Evolutionary conservation across 2,113 vertebrate species (phyloP), one percentile per base, ranked within the genome.

Genomic region (Pycnonotus jocosus): DNA sequence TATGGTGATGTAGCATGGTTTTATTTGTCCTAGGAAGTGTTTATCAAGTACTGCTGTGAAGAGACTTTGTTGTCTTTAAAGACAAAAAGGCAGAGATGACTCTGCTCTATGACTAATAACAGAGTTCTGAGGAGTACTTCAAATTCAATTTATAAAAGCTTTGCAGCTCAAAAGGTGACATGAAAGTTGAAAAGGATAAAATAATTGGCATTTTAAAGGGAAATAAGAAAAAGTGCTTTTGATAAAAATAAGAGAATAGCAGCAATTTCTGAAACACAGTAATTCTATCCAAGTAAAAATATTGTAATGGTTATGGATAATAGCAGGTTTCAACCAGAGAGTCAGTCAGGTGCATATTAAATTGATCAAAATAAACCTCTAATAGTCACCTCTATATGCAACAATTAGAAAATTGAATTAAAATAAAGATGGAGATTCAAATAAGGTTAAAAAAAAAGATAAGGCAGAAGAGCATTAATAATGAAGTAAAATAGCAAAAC

Each of bases 171-270:
- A 94, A 95, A 88, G 90, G 90, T 95, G 90, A 83, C 74, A 77
- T 83, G 40, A 86, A 93, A 94, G 81, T 94, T 92, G 88, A 92
- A 96, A 95, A 86, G 57, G 47, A 96, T 91, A 57, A 93, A 94
- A 95, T 78, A 76, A 79, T 12, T 15, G n/a, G 13, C 38, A 84
- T 88, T 92, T 93, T 74, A 91, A 93, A 91, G 61, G n/a, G 60
- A 86, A 93, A 71, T 81, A 78, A 57, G 57, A 88, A 62, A 57
- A 58, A 57, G 25, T 30, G 28, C 3, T 45, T 92, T 93, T 91
- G 64, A 74, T 81, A 89, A 77, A 81, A 71, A 71, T 56, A 81
- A 66, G 33, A 72, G 56, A 90, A 83, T 70, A 92, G 50, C 42
- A 93, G 42, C 47, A 66, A 71, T 86, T 97, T 86, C 69, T 74